phyloP scores from a whole-genome alignment of 2,888 invertebrate genomes.

The Drosophila greeni region DNA sequence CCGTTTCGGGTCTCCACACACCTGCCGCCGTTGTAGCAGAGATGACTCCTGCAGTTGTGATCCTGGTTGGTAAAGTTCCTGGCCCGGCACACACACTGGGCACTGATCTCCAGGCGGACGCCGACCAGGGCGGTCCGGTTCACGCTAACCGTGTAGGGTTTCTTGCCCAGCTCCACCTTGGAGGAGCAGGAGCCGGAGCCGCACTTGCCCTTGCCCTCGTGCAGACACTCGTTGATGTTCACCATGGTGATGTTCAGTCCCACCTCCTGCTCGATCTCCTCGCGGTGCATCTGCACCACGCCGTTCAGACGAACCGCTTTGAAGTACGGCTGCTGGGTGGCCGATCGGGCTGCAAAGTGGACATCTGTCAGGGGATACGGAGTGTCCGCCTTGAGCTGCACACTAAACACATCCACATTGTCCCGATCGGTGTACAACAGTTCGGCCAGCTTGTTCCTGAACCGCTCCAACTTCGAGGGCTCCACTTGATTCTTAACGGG shows the following conservation, averaged over 20 bases:
- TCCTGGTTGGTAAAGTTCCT: conserved; percentile 90
- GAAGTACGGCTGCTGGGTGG: conserved; percentile 87
- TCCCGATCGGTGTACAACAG: conserved; percentile 90
- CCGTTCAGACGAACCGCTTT: conserved; percentile 96
- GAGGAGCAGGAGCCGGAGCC: conserved; percentile 97
- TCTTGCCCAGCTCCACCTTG: conserved; percentile 87
- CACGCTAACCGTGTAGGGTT: conserved; percentile 96
- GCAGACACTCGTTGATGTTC: conserved; percentile 96
- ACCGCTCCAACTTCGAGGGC: conserved; percentile 91
- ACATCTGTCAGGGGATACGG: conserved; percentile 94
- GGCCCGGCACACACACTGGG: conserved; percentile 94
- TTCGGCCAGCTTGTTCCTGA: conserved; percentile 91
- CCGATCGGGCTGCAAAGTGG: conserved; percentile 94
- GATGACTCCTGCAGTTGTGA: conserved; percentile 90
- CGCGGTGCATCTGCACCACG: conserved; percentile 93
- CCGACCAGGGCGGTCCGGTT: conserved; percentile 98
- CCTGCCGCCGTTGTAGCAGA: conserved; percentile 96
- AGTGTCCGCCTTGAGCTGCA: conserved; percentile 89
- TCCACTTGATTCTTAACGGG: conserved; percentile 89
- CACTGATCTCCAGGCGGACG: conserved; percentile 92
- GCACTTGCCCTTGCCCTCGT: conserved; percentile 88
- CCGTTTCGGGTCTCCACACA: conserved; percentile 95
- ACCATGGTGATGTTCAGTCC: conserved; percentile 98
- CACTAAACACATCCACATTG: conserved; percentile 97
- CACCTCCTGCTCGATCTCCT: conserved; percentile 93